phyloP scores from a whole-genome alignment of 2,113 vertebrate genomes.

The Osmerus mordax region DNA sequence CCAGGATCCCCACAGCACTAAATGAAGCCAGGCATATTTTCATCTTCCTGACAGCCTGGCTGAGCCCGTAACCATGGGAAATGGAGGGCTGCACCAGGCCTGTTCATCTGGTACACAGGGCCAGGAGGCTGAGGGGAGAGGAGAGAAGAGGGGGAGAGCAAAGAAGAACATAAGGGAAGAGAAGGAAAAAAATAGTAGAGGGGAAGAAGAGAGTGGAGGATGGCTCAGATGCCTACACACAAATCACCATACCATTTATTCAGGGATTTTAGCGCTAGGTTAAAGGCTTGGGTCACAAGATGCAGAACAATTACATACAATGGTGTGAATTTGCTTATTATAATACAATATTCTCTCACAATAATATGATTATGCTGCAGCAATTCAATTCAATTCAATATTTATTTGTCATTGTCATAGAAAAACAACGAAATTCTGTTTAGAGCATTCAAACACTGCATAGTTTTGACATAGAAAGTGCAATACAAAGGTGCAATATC shows the following conservation, averaged over 20 bases:
- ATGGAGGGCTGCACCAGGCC: constrained; percentile 54
- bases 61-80: constrained; percentile 51
- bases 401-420: too few relatives aligned
- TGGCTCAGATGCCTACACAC: constrained; percentile 45
- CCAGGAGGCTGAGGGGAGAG: neutral
- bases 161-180: neutral
- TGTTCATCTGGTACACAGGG: constrained; percentile 36
- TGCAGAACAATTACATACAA: neutral
- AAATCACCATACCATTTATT: constrained; percentile 38
- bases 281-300: neutral
- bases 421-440: too few relatives aligned
- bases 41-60: constrained; percentile 67
- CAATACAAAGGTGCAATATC: too few relatives aligned
- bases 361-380: neutral
- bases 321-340: neutral
- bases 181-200: neutral
- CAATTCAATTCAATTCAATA: neutral
- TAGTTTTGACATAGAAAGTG: too few relatives aligned
- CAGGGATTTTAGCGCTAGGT: neutral
- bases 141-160: neutral
- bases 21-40: constrained; percentile 70
- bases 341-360: neutral
- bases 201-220: neutral
- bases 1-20: constrained; percentile 62
- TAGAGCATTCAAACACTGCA: too few relatives aligned